Base-by-base conservation (phyloP, 2,797 vertebrate species). In the Silurus lanzhouensis region DNA sequence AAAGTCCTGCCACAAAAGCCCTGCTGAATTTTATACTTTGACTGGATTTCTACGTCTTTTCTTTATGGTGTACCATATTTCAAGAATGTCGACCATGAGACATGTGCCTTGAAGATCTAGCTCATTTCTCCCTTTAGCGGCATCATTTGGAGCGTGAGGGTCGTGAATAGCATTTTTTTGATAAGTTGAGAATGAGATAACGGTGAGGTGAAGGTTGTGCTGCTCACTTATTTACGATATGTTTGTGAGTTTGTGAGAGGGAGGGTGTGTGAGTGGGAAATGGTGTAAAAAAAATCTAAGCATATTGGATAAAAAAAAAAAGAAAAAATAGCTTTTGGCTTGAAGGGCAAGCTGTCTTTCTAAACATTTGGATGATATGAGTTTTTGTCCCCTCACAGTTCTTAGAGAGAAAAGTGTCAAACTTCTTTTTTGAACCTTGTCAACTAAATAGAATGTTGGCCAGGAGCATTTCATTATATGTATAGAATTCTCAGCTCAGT, bases 171-270 rank as follows among this genome's bases (percentile, higher is more conserved):
- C 74, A 22, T 8, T 6, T 70, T 68, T 75, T 67, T 77, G 83
- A 76, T 86, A 76, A 57, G 68, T 58, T 75, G 68, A 58, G 52
- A 80, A 77, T 81, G 76, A 48, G 76, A 64, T 86, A 20, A 44
- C 55, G 57, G n/a, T 27, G 25, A 72, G 83, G 85, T 63, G 85
- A 88, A 87, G 84, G 83, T 79, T 80, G 63, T 64, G 83, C 48
- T 71, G 60, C 67, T 78, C 68, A 52, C 60, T 81, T 85, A 89
- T 88, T 84, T 83, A 88, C 25, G 63, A 22, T 57, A 38, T 60
- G 38, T 60, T 57, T 52, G 66, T 44, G 63, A 25, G 70, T 44
- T 48, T 83, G 66, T 38, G 77, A 13, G 25, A 66, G 17, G 2
- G 19, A 22, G 27, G 1, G 31, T 22, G 27, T 60, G 55, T 22